phyloP scores from a whole-genome alignment of 2,113 vertebrate genomes.

The Dissostichus mawsoni region DNA sequence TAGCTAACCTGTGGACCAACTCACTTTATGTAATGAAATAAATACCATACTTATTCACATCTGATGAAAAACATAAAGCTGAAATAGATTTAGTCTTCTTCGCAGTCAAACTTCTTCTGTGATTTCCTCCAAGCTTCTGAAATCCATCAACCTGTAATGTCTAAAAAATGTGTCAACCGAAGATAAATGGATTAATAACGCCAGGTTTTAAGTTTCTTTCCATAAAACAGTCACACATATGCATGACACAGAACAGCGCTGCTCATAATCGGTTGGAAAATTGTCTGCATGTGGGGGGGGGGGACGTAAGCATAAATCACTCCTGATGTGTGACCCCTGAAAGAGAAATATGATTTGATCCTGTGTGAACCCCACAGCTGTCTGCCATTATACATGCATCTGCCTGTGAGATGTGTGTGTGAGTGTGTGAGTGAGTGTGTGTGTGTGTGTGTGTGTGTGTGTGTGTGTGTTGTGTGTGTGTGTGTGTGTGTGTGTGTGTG shows the following conservation, averaged over 20 bases:
- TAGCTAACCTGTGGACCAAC: background rate
- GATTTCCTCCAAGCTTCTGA: background rate
- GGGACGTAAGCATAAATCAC: slow-evolving; percentile 22
- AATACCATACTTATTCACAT: background rate
- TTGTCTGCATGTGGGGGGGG: background rate
- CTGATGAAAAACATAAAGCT: too few species aligned
- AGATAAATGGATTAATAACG: background rate
- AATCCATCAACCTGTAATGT: slow-evolving; percentile 18
- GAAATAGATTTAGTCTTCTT: background rate
- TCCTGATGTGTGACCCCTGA: slow-evolving; percentile 19
- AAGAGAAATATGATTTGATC: slow-evolving; percentile 61
- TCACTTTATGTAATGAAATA: background rate
- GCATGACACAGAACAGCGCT: slow-evolving; percentile 31
- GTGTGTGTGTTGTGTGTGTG: slow-evolving; percentile 9
- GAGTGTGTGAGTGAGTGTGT: too few species aligned
- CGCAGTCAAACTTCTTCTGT: background rate
- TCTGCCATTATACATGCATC: slow-evolving; percentile 47
- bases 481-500: slow-evolving; percentile 12
- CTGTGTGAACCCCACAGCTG: slow-evolving; percentile 64
- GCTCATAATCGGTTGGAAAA: slow-evolving; percentile 3
- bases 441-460: slow-evolving; percentile 17
- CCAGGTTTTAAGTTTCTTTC: slow-evolving; percentile 5
- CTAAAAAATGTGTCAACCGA: background rate
- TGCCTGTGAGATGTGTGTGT: too few species aligned
- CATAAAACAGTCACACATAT: slow-evolving; percentile 3